phyloP scores from a whole-genome alignment of 2,113 vertebrate species.

The Capreolus pygargus region DNA sequence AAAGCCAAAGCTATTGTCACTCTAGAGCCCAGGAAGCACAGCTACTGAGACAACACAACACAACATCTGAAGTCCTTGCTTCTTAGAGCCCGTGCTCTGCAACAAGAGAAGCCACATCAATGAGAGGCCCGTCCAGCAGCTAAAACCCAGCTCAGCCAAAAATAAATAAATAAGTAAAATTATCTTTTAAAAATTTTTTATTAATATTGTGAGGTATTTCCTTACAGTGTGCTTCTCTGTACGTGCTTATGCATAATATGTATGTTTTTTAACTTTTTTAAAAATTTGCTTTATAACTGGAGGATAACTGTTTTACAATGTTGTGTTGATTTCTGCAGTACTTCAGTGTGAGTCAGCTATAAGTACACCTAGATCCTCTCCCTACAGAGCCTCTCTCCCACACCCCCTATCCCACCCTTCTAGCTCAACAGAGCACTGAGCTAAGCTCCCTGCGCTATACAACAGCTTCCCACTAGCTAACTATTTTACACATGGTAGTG shows the following conservation, averaged over 20 bases:
- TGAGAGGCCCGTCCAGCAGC: neutral
- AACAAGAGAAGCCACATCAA: neutral
- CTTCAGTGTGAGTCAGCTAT: neutral
- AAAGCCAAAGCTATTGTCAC: neutral
- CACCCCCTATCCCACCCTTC: neutral
- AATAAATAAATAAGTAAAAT: neutral
- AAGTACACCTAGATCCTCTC: neutral
- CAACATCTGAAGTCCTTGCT: neutral
- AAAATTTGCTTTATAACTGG: neutral
- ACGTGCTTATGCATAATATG: neutral
- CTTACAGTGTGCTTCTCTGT: neutral
- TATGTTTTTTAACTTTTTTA: neutral
- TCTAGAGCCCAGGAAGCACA: neutral
- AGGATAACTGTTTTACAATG: neutral
- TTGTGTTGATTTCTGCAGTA: neutral
- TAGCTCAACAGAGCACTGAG: neutral
- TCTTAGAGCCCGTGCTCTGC: neutral
- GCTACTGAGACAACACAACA: neutral
- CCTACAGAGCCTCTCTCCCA: neutral
- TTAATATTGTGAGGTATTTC: neutral
- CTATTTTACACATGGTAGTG: neutral
- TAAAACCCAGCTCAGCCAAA: neutral
- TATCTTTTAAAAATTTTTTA: neutral
- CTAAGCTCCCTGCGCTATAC: neutral
- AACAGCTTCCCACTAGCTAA: neutral